Conservation (phyloP, 1,140 invertebrate genomes). For the Eupristina koningsbergeri region DNA sequence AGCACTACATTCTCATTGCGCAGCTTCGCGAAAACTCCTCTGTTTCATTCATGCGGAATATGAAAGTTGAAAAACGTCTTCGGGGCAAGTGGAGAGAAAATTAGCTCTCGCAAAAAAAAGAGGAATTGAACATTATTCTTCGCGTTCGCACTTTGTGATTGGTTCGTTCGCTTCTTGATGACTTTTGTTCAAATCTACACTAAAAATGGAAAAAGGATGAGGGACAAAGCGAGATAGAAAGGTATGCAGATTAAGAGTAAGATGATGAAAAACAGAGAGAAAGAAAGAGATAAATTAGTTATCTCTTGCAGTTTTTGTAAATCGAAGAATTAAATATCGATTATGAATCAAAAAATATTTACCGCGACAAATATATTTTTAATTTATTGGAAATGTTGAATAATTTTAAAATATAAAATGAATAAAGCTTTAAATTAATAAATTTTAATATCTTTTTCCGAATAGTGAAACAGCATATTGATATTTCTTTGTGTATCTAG, state of each 20-base stretch:
- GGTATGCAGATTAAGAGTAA: no score
- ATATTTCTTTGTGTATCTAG: conserved; percentile 1
- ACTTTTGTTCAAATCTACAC: not conserved
- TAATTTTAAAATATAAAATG: no score
- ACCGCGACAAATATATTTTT: no score
- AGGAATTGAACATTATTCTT: conserved; percentile 48
- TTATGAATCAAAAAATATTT: not conserved
- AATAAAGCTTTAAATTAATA: not conserved
- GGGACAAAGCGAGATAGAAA: not conserved
- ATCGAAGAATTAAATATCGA: not conserved
- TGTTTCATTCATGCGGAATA: conserved; percentile 47
- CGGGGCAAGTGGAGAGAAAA: conserved; percentile 42
- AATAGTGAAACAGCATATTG: not conserved
- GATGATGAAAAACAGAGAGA: not conserved
- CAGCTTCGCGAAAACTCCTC: conserved; percentile 25
- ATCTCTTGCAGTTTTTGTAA: not conserved
- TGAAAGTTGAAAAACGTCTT: conserved; percentile 50
- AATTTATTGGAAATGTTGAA: no score
- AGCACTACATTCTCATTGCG: conserved; percentile 32
- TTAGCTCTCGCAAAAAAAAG: conserved; percentile 38
- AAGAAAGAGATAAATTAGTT: not conserved
- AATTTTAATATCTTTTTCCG: not conserved
- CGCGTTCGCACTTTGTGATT: conserved; percentile 37
- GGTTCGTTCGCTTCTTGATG: conserved; percentile 19
- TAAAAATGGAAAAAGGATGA: not conserved